These are phyloP conservation scores for Drosophila pseudotakahashii DNA, from an alignment of 2,888 invertebrate genomes.

Conservation along the genomic window DNA sequence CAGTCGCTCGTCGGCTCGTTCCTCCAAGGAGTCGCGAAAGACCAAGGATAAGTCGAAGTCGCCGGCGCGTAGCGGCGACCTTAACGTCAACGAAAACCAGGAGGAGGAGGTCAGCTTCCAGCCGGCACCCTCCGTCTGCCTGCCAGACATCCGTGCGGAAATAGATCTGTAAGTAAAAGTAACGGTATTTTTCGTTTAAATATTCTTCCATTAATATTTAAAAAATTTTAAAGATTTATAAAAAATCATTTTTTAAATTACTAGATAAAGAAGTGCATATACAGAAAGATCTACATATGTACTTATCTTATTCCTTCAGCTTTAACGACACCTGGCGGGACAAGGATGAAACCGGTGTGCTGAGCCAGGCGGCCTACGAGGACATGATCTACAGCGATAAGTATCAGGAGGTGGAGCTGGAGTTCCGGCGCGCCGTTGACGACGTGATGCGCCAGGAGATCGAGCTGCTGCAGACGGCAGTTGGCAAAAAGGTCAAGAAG, in stretches of 20 bases:
- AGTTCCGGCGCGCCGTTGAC: slow-evolving; percentile 92
- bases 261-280: too few relatives aligned
- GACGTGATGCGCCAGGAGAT: slow-evolving; percentile 90
- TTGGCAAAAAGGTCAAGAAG: slow-evolving; percentile 91
- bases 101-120: slow-evolving; percentile 86
- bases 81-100: slow-evolving; percentile 88
- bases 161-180: slow-evolving; percentile 88
- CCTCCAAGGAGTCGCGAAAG: slow-evolving; percentile 91
- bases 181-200: too few relatives aligned
- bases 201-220: too few relatives aligned
- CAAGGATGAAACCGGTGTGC: slow-evolving; percentile 90
- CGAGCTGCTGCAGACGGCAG: slow-evolving; percentile 87
- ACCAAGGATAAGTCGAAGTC: slow-evolving; percentile 90
- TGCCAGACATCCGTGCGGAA: slow-evolving; percentile 89
- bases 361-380: slow-evolving; percentile 90
- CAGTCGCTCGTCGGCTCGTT: slow-evolving; percentile 91
- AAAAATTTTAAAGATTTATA: too few relatives aligned
- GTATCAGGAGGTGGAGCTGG: slow-evolving; percentile 91
- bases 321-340: slow-evolving; percentile 93
- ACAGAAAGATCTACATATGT: too few relatives aligned
- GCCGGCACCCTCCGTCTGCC: slow-evolving; percentile 89
- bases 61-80: slow-evolving; percentile 83
- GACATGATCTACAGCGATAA: slow-evolving; percentile 94
- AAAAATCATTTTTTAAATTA: too few relatives aligned
- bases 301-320: slow-evolving; percentile 61